Percentiles rank a stretch among this genome's conserved stretches.
phyloP scores from a whole-genome alignment of 2,888 invertebrate species.

The Aphidius colemani region DNA sequence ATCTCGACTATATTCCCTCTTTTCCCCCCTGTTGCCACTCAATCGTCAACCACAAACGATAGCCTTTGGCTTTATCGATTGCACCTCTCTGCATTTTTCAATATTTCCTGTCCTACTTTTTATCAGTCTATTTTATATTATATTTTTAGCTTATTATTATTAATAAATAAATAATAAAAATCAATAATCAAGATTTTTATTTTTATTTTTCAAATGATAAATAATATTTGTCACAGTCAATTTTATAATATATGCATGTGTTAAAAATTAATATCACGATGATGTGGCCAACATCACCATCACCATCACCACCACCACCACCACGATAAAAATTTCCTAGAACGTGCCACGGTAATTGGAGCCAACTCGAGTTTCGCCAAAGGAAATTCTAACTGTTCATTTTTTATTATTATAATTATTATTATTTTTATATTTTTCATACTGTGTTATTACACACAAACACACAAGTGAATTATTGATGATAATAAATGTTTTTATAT shows the following conservation, averaged over 20 bases:
- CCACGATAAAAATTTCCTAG: constrained; percentile 38
- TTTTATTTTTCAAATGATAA: too few relatives aligned
- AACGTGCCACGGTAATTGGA: constrained; percentile 39
- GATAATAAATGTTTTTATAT: too few relatives aligned
- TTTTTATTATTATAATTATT: constrained; percentile 6
- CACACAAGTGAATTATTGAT: constrained; percentile 16
- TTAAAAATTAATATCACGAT: too few relatives aligned
- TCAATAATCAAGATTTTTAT: too few relatives aligned
- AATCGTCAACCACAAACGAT: constrained; percentile 25
- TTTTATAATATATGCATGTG: too few relatives aligned
- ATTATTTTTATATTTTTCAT: constrained; percentile 7
- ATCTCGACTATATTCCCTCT: constrained; percentile 21
- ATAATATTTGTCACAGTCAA: too few relatives aligned
- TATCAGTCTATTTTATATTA: background rate
- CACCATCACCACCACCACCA: constrained; percentile 24
- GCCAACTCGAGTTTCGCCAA: constrained; percentile 25
- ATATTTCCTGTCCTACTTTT: constrained; percentile 11
- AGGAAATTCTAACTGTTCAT: constrained; percentile 6
- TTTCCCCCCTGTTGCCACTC: background rate
- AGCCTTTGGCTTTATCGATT: constrained; percentile 25
- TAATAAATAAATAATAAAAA: too few relatives aligned
- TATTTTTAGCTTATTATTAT: constrained; percentile 1
- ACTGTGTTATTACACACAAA: background rate
- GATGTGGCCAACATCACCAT: too few relatives aligned
- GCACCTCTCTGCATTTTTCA: background rate